These are phyloP conservation scores for Pemphredon lugubris DNA, from an alignment of 2,888 invertebrate species.

Conservation along the genomic window DNA sequence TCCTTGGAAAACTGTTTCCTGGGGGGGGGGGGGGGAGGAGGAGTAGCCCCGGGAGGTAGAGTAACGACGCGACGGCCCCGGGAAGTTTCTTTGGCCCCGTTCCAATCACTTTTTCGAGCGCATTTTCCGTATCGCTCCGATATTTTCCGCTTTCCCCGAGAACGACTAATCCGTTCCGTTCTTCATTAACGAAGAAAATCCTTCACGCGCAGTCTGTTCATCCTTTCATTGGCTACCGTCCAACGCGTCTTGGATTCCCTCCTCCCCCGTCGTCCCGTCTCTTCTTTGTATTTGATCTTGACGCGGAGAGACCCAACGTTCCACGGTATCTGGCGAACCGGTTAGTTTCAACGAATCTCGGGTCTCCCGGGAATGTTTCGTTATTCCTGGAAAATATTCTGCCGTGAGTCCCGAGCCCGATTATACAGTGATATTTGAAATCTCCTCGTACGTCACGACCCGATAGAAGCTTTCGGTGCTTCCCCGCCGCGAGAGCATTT, in stretches of 20 bases:
- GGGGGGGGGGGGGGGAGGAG: no score
- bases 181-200: constrained; percentile 59
- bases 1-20: constrained; percentile 26
- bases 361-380: neutral
- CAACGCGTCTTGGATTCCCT: constrained; percentile 35
- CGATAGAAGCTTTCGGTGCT: constrained; percentile 20
- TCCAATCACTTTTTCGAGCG: constrained; percentile 51
- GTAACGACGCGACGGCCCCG: constrained; percentile 59
- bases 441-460: constrained; percentile 3
- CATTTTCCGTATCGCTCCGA: constrained; percentile 37
- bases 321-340: no score
- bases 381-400: no score
- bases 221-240: constrained; percentile 47
- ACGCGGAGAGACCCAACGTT: no score
- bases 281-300: neutral
- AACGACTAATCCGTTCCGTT: constrained; percentile 58
- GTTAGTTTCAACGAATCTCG: no score
- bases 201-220: constrained; percentile 45
- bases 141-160: constrained; percentile 34
- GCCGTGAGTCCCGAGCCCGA: no score
- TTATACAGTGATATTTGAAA: constrained; percentile 15
- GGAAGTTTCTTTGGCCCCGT: constrained; percentile 48
- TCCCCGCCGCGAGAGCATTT: neutral
- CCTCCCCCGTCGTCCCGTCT: constrained; percentile 14
- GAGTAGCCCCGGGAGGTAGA: constrained; percentile 17